Conservation (phyloP, 37 sponge, comb jelly and placozoan species). For the Cladorhizidae sp. region DNA sequence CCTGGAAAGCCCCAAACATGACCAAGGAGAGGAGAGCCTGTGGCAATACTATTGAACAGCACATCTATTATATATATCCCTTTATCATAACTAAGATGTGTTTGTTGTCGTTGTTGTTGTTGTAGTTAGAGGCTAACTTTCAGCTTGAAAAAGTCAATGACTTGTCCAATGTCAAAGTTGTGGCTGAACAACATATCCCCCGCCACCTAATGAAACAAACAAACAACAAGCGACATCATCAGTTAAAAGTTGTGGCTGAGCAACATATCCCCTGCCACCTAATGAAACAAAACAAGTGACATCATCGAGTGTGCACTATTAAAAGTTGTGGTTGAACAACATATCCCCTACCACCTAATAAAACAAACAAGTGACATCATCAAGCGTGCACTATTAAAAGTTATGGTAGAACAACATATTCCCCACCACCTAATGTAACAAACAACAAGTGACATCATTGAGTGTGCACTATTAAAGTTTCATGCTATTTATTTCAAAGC, state of each 20-base stretch:
- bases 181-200: constrained; percentile 87
- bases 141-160: constrained; percentile 70
- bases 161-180: constrained; percentile 84
- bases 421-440: constrained; percentile 62
- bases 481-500: too few species aligned
- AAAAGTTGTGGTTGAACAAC: constrained; percentile 79
- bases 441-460: background rate
- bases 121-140: constrained; percentile 36
- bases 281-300: background rate
- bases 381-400: constrained; percentile 50
- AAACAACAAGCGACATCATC: background rate
- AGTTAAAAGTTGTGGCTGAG: constrained; percentile 66
- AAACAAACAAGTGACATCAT: background rate
- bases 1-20: too few species aligned
- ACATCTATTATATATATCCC: too few species aligned
- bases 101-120: background rate
- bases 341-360: constrained; percentile 84
- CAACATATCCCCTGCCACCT: constrained; percentile 91
- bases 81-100: background rate
- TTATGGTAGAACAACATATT: constrained; percentile 83
- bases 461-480: constrained; percentile 67
- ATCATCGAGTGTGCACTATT: background rate
- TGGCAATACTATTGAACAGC: too few species aligned
- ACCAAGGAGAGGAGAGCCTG: background rate
- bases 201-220: constrained; percentile 45